Evolutionary conservation across 2,797 vertebrate species (phyloP), one percentile per base, ranked within the genome.

Genomic region (Myripristis jacobus): DNA sequence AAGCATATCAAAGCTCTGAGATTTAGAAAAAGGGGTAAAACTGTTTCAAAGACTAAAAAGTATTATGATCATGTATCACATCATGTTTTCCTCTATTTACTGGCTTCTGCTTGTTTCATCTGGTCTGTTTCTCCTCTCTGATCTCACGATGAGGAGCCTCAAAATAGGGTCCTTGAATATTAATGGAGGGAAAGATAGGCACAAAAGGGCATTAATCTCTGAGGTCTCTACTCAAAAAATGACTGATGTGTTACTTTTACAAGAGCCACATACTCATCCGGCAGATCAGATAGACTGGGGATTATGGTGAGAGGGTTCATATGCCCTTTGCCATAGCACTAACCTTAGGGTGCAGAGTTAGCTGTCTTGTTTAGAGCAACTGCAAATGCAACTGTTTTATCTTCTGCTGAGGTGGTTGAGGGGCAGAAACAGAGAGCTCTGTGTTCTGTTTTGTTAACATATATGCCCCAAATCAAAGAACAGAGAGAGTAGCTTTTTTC

Each of bases 401-500:
- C 38, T 9, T 22, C n/a, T 6, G 25, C 3, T 5, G 43, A 63
- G 25, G 3, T 60, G n/a, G 53, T 56, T 6, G 46, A 70, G 41
- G 18, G 53, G 0, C 31, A 13, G 64, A 55, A 4, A 43, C 52
- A 10, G n/a, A 44, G 4, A 21, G 6, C 4, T 2, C 1, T 18
- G 3, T 63, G 29, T 53, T 48, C 16, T 34, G 9, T 51, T 51
- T 75, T 44, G 4, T 75, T 2, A 63, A 58, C 31, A n/a, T 63
- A 0, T n/a, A n/a, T n/a, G n/a, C n/a, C n/a, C n/a, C n/a, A n/a
- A n/a, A 54, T 31, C n/a, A 12, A 1, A 57, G 63, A 15, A 22
- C 8, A 10, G 44, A 68, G 2, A 16, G 51, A 3, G 15, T 38
- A 2, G 3, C 0, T 7, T 5, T 58, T 56, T 69, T 58, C 13